These are phyloP conservation scores for Channa maculata DNA, from an alignment of 2,113 vertebrate species.

Conservation along the genomic window DNA sequence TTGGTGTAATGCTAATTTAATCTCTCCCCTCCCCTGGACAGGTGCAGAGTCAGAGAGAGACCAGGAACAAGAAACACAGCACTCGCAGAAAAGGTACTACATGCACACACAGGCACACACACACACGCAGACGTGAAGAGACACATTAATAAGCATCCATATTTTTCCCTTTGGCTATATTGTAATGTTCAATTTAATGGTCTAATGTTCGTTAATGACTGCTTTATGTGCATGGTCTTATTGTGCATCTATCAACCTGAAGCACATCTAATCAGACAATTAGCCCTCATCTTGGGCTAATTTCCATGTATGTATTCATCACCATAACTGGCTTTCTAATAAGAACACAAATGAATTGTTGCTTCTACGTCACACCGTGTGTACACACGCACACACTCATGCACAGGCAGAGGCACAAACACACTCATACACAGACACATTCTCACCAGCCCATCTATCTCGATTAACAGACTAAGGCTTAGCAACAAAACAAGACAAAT, in stretches of 20 bases:
- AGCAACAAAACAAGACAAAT: constrained; percentile 18
- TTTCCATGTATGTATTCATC: constrained; percentile 71
- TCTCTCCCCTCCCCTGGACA: constrained; percentile 48
- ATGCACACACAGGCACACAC: constrained; percentile 29
- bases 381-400: background rate
- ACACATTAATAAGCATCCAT: constrained; percentile 60
- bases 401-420: background rate
- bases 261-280: constrained; percentile 79
- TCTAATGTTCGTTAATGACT: constrained; percentile 74
- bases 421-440: background rate
- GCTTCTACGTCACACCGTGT: constrained; percentile 14
- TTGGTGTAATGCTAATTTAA: constrained; percentile 58
- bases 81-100: constrained; percentile 56
- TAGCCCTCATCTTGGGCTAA: constrained; percentile 71
- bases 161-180: constrained; percentile 62
- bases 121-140: constrained; percentile 43
- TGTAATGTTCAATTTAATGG: constrained; percentile 78
- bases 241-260: constrained; percentile 75
- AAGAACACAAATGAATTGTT: constrained; percentile 59
- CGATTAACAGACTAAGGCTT: background rate
- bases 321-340: constrained; percentile 59
- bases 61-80: constrained; percentile 49
- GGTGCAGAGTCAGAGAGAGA: constrained; percentile 54
- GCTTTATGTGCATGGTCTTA: constrained; percentile 68
- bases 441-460: background rate